Evolutionary conservation across 2,113 vertebrate genomes (phyloP).

Genomic region (Typhlomys cinereus): DNA sequence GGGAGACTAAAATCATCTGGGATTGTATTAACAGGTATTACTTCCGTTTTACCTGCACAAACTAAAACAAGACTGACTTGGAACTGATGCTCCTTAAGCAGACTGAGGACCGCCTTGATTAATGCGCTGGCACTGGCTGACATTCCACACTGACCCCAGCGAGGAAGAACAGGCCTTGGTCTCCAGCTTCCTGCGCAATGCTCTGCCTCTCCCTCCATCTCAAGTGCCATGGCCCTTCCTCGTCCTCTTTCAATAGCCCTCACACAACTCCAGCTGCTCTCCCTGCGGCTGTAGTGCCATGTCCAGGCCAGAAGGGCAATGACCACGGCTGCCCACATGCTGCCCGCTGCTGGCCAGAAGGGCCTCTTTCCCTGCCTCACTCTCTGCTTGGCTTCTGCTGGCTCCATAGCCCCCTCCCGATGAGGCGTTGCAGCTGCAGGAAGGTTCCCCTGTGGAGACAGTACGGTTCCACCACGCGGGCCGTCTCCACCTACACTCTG

Average conservation of each 20-base stretch:
- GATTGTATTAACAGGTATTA: not conserved
- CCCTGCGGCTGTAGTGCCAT: not conserved
- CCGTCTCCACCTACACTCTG: too few relatives aligned
- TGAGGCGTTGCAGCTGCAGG: too few relatives aligned
- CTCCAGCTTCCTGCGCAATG: too few relatives aligned
- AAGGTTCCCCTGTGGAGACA: too few relatives aligned
- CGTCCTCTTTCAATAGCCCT: not conserved
- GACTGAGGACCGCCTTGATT: conserved; percentile 1
- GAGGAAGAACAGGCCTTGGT: not conserved
- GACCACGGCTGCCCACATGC: too few relatives aligned
- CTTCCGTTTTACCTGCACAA: not conserved
- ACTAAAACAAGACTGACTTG: conserved; percentile 15
- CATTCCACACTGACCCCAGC: not conserved
- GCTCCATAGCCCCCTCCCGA: too few relatives aligned
- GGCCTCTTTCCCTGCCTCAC: not conserved
- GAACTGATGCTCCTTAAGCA: not conserved
- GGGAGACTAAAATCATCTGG: not conserved
- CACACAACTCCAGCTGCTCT: not conserved
- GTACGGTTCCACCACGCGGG: too few relatives aligned
- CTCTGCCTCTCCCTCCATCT: not conserved
- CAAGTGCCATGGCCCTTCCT: not conserved
- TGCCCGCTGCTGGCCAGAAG: too few relatives aligned
- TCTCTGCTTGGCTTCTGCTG: not conserved
- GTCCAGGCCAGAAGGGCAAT: conserved; percentile 29
- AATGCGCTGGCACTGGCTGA: not conserved